Conservation (phyloP, 37 sponge, comb jelly and placozoan species). For the Bolinopsis microptera region DNA sequence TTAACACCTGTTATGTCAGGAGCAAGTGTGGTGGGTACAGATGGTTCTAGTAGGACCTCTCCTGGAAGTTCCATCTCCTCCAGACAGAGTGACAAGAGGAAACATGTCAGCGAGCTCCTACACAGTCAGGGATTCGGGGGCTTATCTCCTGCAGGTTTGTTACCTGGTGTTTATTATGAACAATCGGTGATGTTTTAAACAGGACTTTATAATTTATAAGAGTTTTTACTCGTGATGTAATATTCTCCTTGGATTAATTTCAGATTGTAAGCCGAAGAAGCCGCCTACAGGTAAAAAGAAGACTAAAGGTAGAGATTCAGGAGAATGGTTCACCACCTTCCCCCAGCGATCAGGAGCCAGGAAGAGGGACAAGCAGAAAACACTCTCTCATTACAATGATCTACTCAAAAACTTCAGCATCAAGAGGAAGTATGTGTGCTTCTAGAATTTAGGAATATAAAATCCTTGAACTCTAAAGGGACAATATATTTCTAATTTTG, state of each 20-base stretch:
- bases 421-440: background rate
- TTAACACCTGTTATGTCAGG: no score
- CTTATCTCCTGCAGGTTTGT: background rate
- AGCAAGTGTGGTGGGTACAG: background rate
- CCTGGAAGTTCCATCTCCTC: conserved; percentile 46
- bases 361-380: conserved; percentile 14
- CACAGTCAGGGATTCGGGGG: background rate
- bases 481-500: no score
- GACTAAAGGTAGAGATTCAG: conserved; percentile 9
- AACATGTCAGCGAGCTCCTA: background rate
- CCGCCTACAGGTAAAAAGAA: background rate
- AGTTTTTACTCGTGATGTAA: background rate
- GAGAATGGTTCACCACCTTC: conserved; percentile 40
- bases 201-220: no score
- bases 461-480: no score
- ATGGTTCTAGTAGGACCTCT: background rate
- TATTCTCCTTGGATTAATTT: background rate
- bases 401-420: conserved; percentile 46
- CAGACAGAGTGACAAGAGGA: conserved; percentile 38
- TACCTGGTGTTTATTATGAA: no score
- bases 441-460: no score
- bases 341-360: conserved; percentile 5
- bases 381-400: conserved; percentile 34
- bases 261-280: background rate
- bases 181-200: no score